Conservation (phyloP, 2,888 invertebrate species). For the Lymantria monacha region DNA sequence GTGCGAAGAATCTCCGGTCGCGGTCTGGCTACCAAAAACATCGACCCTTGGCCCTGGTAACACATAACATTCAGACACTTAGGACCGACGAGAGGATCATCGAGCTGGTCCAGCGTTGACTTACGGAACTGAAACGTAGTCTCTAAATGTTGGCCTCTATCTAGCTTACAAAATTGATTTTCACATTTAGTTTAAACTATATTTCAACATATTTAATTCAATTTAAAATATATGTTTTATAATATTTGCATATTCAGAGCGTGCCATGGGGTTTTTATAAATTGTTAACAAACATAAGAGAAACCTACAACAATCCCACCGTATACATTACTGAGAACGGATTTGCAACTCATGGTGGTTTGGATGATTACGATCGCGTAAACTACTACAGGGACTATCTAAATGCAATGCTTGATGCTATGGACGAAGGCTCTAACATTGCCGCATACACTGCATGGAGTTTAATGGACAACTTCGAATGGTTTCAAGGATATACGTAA, state of each 20-base stretch:
- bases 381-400: conserved; percentile 58
- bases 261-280: conserved; percentile 81
- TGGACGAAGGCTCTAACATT: background rate
- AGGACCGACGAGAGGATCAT: too few species aligned
- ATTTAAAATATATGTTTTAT: background rate
- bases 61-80: too few species aligned
- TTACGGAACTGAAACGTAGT: too few species aligned
- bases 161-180: too few species aligned
- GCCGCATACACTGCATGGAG: conserved; percentile 4
- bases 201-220: too few species aligned
- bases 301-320: conserved; percentile 72
- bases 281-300: conserved; percentile 71
- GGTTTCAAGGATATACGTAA: conserved; percentile 8
- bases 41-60: too few species aligned
- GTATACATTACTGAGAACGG: conserved; percentile 83
- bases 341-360: conserved; percentile 38
- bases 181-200: too few species aligned
- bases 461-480: conserved; percentile 8
- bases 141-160: too few species aligned
- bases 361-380: conserved; percentile 65
- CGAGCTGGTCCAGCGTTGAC: too few species aligned
- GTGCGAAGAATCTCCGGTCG: too few species aligned
- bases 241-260: conserved; percentile 35
- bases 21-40: too few species aligned
- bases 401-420: conserved; percentile 39